phyloP scores from a whole-genome alignment of 2,888 invertebrate species.

The Amphipoea oculea region DNA sequence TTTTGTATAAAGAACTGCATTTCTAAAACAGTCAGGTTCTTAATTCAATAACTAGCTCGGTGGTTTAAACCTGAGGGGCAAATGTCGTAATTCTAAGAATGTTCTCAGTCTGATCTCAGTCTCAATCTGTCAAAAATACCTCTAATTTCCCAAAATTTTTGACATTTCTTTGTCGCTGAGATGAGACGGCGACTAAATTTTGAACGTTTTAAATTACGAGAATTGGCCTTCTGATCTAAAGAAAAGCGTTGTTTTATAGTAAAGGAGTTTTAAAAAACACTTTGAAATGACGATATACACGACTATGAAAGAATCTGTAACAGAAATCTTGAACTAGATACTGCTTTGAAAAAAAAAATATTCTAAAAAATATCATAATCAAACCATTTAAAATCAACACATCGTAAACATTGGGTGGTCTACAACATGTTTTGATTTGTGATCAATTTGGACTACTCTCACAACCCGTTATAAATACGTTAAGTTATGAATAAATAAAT shows the following conservation, averaged over 20 bases:
- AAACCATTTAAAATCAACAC: conserved; percentile 43
- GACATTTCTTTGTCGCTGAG: too few relatives aligned
- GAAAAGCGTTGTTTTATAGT: too few relatives aligned
- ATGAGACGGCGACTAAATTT: too few relatives aligned
- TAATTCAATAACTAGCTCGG: too few relatives aligned
- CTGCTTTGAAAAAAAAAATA: conserved; percentile 18
- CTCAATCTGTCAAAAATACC: too few relatives aligned
- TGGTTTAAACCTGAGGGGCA: too few relatives aligned
- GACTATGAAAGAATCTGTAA: background rate
- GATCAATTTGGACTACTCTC: conserved; percentile 37
- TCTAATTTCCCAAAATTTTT: too few relatives aligned
- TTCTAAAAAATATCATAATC: conserved; percentile 33
- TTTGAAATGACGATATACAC: background rate
- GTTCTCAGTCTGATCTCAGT: too few relatives aligned
- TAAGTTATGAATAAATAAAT: conserved; percentile 68
- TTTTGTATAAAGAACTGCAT: background rate
- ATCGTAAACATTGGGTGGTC: conserved; percentile 64
- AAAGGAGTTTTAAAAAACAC: background rate
- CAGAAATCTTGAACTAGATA: conserved; percentile 10
- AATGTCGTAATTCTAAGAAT: too few relatives aligned
- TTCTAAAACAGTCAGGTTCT: background rate
- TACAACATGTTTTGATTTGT: conserved; percentile 50
- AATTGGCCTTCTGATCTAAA: too few relatives aligned
- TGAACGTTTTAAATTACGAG: too few relatives aligned
- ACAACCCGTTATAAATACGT: conserved; percentile 30